Evolutionary conservation across 2,888 invertebrate genomes (phyloP), one percentile per base, ranked within the genome.

Genomic region (Lepetodrilus schrolli): DNA sequence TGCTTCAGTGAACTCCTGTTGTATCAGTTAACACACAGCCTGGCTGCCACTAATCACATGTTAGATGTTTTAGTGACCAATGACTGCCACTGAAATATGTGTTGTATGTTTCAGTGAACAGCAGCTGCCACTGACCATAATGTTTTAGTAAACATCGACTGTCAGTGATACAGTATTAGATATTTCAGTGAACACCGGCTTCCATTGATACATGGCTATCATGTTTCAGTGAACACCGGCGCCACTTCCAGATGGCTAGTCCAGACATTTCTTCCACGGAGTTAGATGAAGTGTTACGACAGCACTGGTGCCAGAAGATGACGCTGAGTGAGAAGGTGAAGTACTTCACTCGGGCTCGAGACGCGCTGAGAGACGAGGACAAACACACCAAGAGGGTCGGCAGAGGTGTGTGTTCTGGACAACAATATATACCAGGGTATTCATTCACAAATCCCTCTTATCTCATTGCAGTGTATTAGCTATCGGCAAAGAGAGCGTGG

Each of bases 291-390:
- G 20, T 50, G 13, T 21, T 73, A 5, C 36, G 66, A 0, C 20
- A 37, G 20, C 50, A 73, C 21, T 73, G 73, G 73, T 30, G 30
- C n/a, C 13, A 50, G 49, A 20, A 38, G 38, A 37, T 50, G 50
- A 30, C 66, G 13, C 37, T 50, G n/a, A 30, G 34, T 3, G 66
- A 50, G 26, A 73, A 73, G 49, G 26, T 73, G 34, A 50, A 30
- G 20, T 73, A 66, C 66, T 73, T 66, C 66, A 48, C 30, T 20
- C 47, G 73, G 13, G 73, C 73, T 1, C 47, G 73, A 5, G 49
- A 73, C 10, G 73, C 73, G 13, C 26, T 68, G 23, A 36, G 66
- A 13, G 73, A 73, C 37, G 73, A 73, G 26, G 66, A 66, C 49
- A 73, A 68, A 26, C 73, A 73, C 37, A 36, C 66, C 3, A 23